These are phyloP conservation scores for Phoenicopterus ruber DNA, from an alignment of 2,113 vertebrate genomes.

Conservation along the genomic window DNA sequence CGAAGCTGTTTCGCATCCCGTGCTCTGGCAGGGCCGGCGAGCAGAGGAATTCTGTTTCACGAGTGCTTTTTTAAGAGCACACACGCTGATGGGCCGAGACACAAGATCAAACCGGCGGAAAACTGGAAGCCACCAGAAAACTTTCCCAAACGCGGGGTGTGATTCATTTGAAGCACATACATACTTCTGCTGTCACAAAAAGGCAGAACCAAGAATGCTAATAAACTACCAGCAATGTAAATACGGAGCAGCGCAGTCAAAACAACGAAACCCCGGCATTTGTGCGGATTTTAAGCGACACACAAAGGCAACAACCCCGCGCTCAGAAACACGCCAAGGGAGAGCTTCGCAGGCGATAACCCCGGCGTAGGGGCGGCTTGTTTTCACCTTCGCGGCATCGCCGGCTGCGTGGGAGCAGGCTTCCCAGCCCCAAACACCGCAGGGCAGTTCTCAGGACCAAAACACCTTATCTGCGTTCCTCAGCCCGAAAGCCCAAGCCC, in stretches of 20 bases:
- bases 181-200: not conserved
- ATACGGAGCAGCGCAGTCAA: not conserved
- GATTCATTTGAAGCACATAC: not conserved
- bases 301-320: not conserved
- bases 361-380: not conserved
- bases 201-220: not conserved
- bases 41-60: not conserved
- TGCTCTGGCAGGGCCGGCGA: not conserved
- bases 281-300: not conserved
- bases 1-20: not conserved
- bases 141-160: not conserved
- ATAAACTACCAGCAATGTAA: slow-evolving; percentile 3
- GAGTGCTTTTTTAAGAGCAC: not conserved
- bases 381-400: fast-evolving
- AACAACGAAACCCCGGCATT: not conserved
- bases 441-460: fast-evolving
- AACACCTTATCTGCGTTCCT: not conserved
- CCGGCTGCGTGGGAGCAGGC: not conserved
- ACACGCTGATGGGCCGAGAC: not conserved
- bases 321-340: fast-evolving
- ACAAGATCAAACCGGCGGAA: not conserved
- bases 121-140: not conserved
- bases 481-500: fast-evolving
- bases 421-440: not conserved
- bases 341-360: not conserved